Evolutionary conservation across 2,113 vertebrate genomes (phyloP), one percentile per base, ranked within the genome.

Genomic region (Laterallus jamaicensis): DNA sequence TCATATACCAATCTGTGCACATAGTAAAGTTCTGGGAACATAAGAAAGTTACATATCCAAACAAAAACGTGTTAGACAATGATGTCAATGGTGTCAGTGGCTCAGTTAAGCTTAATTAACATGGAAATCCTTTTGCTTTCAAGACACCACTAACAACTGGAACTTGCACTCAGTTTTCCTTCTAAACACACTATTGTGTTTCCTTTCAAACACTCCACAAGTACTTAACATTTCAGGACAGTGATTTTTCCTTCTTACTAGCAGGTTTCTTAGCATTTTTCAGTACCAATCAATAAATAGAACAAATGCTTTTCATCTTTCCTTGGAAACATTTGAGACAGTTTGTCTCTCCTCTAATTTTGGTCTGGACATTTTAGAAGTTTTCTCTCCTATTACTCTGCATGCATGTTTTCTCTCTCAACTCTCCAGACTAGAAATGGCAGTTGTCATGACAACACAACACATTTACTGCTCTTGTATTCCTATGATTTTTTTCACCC

Each of bases 381-480:
- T 93, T 91, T 91, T 73, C 25, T 76, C 39, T 71, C 60, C 21
- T 44, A 3, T 39, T 50, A 77, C 29, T 60, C 14, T 39, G 26
- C 4, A 0, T 58, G 26, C 31, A 52, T 37, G 20, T 75, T 73
- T 79, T 80, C 70, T 56, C 26, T 75, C 39, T 60, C 68, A 87
- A 67, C 14, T 81, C 58, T 84, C 42, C 74, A 75, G 64, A 67
- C 62, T 60, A 92, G 62, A 70, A 94, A 78, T 55, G 55, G 71
- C 31, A 92, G 96, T 97, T 96, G 95, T 96, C 96, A 96, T 97
- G 96, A 91, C 97, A 97, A 95, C 95, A 63, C 16, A 79, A 92
- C 13, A 35, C 70, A 62, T 89, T 93, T 94, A 70, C 44, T 86
- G 26, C 49, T 71, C 31, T 80, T 68, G 24, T 83, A 70, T 80